Conservation (phyloP, 2,888 invertebrate genomes). For the Alloscopus bannaensis region DNA sequence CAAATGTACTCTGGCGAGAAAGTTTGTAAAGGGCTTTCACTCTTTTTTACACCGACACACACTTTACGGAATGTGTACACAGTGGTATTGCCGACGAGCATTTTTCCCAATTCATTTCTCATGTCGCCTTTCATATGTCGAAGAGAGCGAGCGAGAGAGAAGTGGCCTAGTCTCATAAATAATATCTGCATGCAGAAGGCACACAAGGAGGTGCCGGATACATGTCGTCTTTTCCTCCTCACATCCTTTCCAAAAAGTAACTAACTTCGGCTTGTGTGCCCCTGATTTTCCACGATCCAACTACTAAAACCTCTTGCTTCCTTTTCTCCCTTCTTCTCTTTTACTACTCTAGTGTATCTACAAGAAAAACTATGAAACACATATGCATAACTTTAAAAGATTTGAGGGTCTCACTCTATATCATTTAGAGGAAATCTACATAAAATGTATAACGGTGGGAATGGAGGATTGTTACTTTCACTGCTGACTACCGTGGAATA, state of each 20-base stretch:
- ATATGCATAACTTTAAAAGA: too few relatives aligned
- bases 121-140: background rate
- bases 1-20: too few relatives aligned
- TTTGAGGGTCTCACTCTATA: too few relatives aligned
- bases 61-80: background rate
- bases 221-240: conserved; percentile 9
- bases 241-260: too few relatives aligned
- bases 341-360: background rate
- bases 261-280: background rate
- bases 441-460: too few relatives aligned
- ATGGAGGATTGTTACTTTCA: too few relatives aligned
- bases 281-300: background rate
- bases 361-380: background rate
- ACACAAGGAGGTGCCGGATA: conserved; percentile 3
- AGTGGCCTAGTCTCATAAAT: conserved; percentile 33
- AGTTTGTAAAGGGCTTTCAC: too few relatives aligned
- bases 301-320: background rate
- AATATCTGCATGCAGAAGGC: conserved; percentile 26
- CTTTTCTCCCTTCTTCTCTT: background rate
- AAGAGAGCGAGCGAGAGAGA: background rate
- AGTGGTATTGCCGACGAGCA: background rate
- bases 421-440: too few relatives aligned
- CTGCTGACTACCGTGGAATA: background rate
- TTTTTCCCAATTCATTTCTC: background rate
- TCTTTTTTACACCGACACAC: background rate